Percentiles rank a stretch among this genome's conserved stretches.
Evolutionary conservation across 2,888 invertebrate genomes (phyloP).

Genomic region (Apamea epomidion): DNA sequence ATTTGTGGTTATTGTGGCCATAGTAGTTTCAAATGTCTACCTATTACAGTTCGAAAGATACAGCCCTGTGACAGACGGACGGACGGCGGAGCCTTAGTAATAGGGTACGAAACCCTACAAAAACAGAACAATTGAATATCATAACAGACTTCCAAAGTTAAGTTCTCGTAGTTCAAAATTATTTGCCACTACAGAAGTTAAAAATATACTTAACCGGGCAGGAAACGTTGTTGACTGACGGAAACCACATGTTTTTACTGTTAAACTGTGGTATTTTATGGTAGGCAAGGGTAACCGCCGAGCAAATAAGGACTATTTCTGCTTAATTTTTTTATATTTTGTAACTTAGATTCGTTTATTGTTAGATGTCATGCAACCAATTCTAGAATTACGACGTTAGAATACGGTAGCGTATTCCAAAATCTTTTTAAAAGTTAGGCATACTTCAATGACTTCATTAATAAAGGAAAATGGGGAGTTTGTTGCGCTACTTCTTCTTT

Average conservation of each 20-base stretch:
- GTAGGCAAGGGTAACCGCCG: conserved; percentile 17
- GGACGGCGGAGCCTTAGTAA: background rate
- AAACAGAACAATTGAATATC: background rate
- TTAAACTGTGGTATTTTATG: conserved; percentile 41
- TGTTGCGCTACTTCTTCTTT: background rate
- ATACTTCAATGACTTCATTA: background rate
- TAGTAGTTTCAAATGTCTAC: too few species aligned
- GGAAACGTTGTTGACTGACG: conserved; percentile 38
- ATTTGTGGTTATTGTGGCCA: too few species aligned
- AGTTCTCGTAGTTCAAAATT: conserved; percentile 31
- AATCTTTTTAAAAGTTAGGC: background rate
- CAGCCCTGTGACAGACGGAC: background rate
- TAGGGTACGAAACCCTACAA: background rate
- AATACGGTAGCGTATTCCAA: background rate
- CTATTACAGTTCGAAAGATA: background rate
- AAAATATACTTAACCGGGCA: conserved; percentile 26
- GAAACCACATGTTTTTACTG: conserved; percentile 43
- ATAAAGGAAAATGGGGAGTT: background rate
- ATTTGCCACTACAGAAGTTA: conserved; percentile 30
- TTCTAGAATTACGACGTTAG: background rate
- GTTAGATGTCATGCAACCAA: conserved; percentile 25
- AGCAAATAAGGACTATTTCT: conserved; percentile 25
- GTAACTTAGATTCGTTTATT: background rate
- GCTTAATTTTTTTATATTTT: conserved; percentile 16
- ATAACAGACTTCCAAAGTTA: conserved; percentile 11